Conservation (phyloP, 2,888 invertebrate species). For the Agrilus cyanescens region DNA sequence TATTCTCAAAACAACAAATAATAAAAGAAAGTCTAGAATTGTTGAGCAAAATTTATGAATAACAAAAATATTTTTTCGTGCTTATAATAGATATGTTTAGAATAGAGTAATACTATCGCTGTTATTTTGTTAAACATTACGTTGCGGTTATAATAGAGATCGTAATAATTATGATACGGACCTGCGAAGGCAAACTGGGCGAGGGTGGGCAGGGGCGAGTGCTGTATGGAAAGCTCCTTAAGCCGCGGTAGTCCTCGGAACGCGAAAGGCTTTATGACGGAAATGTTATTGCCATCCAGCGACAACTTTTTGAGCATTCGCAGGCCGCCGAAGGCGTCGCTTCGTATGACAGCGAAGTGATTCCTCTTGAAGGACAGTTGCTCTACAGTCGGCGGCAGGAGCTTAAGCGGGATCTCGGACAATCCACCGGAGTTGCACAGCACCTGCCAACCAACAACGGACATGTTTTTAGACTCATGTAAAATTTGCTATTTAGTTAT, state of each 20-base stretch:
- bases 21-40: too few species aligned
- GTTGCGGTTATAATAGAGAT: too few species aligned
- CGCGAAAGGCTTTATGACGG: conserved; percentile 70
- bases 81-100: too few species aligned
- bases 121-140: too few species aligned
- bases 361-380: conserved; percentile 80
- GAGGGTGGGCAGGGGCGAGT: conserved; percentile 70
- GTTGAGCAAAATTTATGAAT: too few species aligned
- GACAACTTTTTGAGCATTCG: conserved; percentile 69
- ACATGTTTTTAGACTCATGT: background rate
- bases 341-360: conserved; percentile 67
- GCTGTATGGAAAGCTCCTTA: conserved; percentile 70
- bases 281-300: conserved; percentile 79
- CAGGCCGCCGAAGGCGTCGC: conserved; percentile 73
- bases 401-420: conserved; percentile 63
- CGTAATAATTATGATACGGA: conserved; percentile 44
- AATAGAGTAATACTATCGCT: too few species aligned
- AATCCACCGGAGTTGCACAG: conserved; percentile 79
- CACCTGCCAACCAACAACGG: conserved; percentile 46
- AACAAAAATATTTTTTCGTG: too few species aligned
- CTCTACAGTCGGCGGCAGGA: conserved; percentile 65
- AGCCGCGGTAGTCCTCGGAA: conserved; percentile 73
- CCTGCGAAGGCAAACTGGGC: conserved; percentile 77
- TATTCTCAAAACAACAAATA: too few species aligned
- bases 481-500: background rate